Percentiles rank a stretch among this genome's conserved stretches.
These are phyloP conservation scores for human (Homo sapiens) DNA, from an alignment of 2,113 vertebrate genomes.

Conservation along the genomic window GRCh38 chr12:29682501-29683000, in stretches of 20 bases:
- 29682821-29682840: not conserved
- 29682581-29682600: not conserved
- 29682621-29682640: not conserved
- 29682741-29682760: not conserved
- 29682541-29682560: not conserved
- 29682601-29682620: not conserved
- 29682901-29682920: not conserved
- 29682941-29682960: not conserved
- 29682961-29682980: not conserved
- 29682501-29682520: not conserved
- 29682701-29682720: not conserved
- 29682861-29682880: not conserved
- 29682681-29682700: not conserved
- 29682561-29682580: not conserved
- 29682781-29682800: not conserved
- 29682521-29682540: not conserved
- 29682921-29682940: not conserved
- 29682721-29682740: not conserved
- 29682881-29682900: not conserved
- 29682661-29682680: not conserved
- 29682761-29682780: not conserved
- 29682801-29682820: not conserved
- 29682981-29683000: not conserved
- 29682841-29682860: not conserved
- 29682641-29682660: not conserved